Evolutionary conservation across 2,113 vertebrate species (phyloP).

Genomic region (Chaenocephalus aceratus): DNA sequence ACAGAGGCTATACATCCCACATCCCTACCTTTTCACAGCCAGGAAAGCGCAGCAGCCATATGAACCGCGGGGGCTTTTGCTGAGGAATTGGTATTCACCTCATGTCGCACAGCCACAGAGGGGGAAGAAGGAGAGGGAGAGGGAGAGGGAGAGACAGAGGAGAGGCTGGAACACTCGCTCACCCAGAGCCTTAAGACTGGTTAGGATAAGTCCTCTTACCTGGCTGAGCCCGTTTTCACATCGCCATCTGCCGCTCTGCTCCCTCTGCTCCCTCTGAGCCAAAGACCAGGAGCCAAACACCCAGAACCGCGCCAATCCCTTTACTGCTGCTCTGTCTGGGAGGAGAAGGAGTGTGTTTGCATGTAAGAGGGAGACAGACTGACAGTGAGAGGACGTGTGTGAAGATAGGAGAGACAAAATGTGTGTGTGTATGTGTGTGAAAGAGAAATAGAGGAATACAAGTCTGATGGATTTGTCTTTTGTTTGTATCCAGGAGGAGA

Average conservation of each 20-base stretch:
- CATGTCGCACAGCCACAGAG: conserved; percentile 67
- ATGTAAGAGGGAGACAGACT: conserved; percentile 34
- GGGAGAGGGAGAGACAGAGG: conserved; percentile 36
- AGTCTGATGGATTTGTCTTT: conserved; percentile 73
- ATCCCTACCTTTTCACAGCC: conserved; percentile 63
- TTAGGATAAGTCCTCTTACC: conserved; percentile 78
- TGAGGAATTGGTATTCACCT: conserved; percentile 79
- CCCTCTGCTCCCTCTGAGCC: conserved; percentile 53
- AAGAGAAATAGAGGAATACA: conserved; percentile 40
- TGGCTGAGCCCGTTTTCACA: conserved; percentile 75
- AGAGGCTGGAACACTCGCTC: conserved; percentile 54
- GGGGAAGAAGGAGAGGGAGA: conserved; percentile 34
- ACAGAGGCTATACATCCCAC: conserved; percentile 23
- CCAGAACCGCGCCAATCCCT: conserved; percentile 68
- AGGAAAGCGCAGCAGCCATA: conserved; percentile 57
- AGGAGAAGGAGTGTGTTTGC: conserved; percentile 50
- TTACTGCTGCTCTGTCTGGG: conserved; percentile 66
- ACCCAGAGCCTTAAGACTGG: conserved; percentile 60
- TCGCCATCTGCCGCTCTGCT: conserved; percentile 68
- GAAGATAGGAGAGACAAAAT: conserved; percentile 42
- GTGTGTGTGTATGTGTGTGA: conserved; percentile 37
- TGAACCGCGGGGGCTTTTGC: conserved; percentile 48
- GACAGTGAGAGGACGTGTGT: conserved; percentile 28
- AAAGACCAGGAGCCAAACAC: conserved; percentile 64
- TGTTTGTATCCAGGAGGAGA: conserved; percentile 78